These are phyloP conservation scores for Mesocricetus auratus DNA, from an alignment of 2,113 vertebrate genomes.

Conservation along the genomic window DNA sequence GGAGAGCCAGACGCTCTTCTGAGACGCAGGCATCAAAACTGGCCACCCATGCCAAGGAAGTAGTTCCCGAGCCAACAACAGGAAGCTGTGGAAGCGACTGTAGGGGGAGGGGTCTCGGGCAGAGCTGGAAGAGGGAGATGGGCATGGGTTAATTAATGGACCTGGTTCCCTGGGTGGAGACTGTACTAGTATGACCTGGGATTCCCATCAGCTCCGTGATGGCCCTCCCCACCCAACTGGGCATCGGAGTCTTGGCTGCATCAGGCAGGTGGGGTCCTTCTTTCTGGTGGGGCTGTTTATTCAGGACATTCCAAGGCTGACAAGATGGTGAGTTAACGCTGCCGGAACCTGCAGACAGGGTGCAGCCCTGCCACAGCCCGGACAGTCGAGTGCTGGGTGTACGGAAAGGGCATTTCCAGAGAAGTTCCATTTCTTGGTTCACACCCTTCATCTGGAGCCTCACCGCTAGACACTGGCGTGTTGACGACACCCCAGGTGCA, in stretches of 20 bases:
- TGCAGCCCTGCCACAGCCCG: neutral
- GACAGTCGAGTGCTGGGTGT: accelerated
- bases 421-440: neutral
- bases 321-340: neutral
- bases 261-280: neutral
- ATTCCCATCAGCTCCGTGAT: neutral
- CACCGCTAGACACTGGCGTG: neutral
- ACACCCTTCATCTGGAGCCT: accelerated
- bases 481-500: neutral
- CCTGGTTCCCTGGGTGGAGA: neutral
- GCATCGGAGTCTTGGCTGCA: neutral
- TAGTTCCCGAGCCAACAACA: accelerated
- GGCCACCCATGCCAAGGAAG: neutral
- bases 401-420: accelerated
- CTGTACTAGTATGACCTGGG: neutral
- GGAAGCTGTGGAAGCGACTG: neutral
- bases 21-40: accelerated
- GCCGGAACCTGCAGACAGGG: accelerated
- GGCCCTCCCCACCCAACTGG: neutral
- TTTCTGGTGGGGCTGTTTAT: neutral
- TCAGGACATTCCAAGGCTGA: neutral
- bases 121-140: no score
- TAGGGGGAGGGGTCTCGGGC: neutral
- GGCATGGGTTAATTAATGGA: accelerated
- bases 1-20: neutral